A percentile compares a stretch with the other conserved stretches of the same genome.
phyloP scores from a whole-genome alignment of 1,140 invertebrate genomes.

The Pygmarrhopalites habei region DNA sequence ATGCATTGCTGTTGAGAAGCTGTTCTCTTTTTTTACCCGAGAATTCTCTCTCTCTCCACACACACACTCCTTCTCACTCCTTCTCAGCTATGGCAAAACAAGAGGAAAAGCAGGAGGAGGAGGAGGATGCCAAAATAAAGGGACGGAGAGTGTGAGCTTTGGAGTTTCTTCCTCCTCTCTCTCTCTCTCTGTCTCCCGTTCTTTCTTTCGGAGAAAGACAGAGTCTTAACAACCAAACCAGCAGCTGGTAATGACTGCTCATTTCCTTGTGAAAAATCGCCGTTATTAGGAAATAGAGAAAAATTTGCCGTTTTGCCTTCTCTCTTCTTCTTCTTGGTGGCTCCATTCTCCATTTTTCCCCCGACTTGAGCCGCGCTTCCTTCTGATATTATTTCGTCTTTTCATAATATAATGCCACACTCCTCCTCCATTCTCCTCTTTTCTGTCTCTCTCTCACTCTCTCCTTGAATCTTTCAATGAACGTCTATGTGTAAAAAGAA shows the following conservation, averaged over 20 bases:
- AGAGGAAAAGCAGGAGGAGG: no score
- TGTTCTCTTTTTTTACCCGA: no score
- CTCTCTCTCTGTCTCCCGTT: no score
- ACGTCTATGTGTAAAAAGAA: no score
- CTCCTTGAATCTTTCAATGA: no score
- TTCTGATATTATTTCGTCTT: slow-evolving; percentile 25
- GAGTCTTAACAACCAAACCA: slow-evolving; percentile 19
- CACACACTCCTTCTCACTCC: no score
- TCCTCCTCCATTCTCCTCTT: neutral
- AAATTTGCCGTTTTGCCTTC: slow-evolving; percentile 33
- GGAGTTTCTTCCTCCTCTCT: neutral
- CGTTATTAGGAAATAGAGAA: slow-evolving; percentile 37
- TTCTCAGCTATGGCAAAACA: no score
- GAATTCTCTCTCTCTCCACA: no score
- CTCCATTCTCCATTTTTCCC: slow-evolving; percentile 22
- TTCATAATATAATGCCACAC: slow-evolving; percentile 16
- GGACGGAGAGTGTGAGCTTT: no score
- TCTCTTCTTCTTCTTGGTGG: slow-evolving; percentile 17
- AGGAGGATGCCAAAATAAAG: neutral
- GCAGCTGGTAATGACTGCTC: slow-evolving; percentile 38
- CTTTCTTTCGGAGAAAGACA: neutral
- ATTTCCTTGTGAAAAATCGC: slow-evolving; percentile 37
- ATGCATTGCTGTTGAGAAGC: no score
- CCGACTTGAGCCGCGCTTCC: slow-evolving; percentile 17
- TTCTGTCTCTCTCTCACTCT: neutral